phyloP scores from a whole-genome alignment of 2,113 vertebrate species.

The Centropus unirufus region DNA sequence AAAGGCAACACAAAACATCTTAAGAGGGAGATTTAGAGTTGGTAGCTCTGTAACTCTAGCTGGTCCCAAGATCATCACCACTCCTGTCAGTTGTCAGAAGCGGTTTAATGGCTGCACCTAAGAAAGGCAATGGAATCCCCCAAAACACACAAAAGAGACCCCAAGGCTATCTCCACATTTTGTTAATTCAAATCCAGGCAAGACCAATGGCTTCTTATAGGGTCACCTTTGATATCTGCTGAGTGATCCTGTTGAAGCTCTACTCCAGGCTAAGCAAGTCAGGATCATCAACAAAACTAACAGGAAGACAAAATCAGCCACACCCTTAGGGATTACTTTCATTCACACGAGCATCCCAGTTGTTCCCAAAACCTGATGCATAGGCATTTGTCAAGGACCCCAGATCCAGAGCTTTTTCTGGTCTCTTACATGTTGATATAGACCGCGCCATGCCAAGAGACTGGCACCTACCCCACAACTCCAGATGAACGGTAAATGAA shows the following conservation, averaged over 20 bases:
- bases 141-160: not conserved
- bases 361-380: not conserved
- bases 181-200: not conserved
- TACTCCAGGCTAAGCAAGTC: not conserved
- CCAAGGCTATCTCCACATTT: not conserved
- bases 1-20: not conserved
- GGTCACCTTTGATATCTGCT: not conserved
- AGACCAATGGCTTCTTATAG: not conserved
- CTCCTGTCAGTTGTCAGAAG: not conserved
- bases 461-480: not conserved
- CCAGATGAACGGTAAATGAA: constrained; percentile 22
- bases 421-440: not conserved
- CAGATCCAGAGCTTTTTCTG: not conserved
- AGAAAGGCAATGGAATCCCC: not conserved
- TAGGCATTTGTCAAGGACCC: not conserved
- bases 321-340: not conserved
- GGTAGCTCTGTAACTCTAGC: not conserved
- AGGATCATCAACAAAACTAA: not conserved
- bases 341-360: not conserved
- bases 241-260: not conserved
- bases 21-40: not conserved
- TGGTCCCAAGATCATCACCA: not conserved
- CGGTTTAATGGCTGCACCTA: not conserved
- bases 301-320: rapidly evolving
- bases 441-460: not conserved